Evolutionary conservation across 1,140 invertebrate species (phyloP), one percentile per base, ranked within the genome.

Genomic region (Danaus melanippus): DNA sequence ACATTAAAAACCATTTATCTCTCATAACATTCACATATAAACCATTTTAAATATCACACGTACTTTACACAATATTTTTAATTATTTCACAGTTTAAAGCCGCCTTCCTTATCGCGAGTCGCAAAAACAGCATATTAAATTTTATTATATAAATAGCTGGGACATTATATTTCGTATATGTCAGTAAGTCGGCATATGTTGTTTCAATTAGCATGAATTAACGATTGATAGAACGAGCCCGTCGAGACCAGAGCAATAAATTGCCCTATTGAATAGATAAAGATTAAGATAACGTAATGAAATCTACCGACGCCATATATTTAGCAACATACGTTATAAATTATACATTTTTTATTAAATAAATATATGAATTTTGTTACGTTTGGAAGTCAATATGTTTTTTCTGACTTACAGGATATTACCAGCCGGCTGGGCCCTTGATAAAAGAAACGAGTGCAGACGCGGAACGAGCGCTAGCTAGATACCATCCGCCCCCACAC

Each of bases 381-480:
- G 9, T 50, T 50, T 40, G 10, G 41, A 41, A 11, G n/a, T 44
- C 10, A 7, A 40, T 15, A 15, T 53, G 12, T 47, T 56, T 3
- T 55, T 10, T 50, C 76, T 74, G 60, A 83, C 21, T 32, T 68
- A 12, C 89, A 95, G 94, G 93, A 74, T 95, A 95, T 82, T 95
- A 95, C 90, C 94, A 95, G 87, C 94, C 94, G 71, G 94, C 94
- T 72, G 94, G 94, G 64, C 94, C 94, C 69, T 89, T 95, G 84
- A 95, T 95, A 76, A 89, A 84, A 60, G 80, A 88, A 58, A 69
- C 72, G 72, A 66, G 79, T 53, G 67, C 84, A 57, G 79, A 87
- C 54, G 76, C 82, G 50, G 76, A 84, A 50, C 76, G 81, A 46
- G 71, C 86, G 47, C 76, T 88, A 17, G 78, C 82, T 58, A 84